Conservation (phyloP, 2,797 vertebrate genomes). For the Hylomyscus alleni region DNA sequence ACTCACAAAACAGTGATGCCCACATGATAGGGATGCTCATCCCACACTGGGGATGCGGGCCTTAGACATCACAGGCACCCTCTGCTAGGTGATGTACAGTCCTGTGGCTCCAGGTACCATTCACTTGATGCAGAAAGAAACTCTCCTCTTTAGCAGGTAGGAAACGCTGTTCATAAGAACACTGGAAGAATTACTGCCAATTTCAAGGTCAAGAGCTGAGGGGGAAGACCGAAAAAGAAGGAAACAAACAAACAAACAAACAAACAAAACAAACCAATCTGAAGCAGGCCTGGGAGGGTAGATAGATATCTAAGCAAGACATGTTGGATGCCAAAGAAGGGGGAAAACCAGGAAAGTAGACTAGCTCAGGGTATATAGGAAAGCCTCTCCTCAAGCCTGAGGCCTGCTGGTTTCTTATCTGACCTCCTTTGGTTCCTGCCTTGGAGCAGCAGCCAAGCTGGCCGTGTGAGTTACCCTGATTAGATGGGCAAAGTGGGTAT, state of each 20-base stretch:
- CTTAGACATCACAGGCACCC: accelerated
- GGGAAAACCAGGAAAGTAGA: background rate
- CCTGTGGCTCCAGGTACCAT: accelerated
- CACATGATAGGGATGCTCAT: accelerated
- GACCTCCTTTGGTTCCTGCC: background rate
- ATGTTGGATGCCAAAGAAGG: accelerated
- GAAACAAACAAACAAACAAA: background rate
- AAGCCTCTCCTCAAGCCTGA: background rate
- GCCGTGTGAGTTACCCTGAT: background rate
- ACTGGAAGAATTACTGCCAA: background rate
- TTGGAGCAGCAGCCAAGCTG: background rate
- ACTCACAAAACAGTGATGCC: background rate
- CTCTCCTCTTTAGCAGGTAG: background rate
- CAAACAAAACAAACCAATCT: background rate
- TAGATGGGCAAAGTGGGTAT: background rate
- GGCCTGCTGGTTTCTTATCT: background rate
- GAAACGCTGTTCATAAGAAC: background rate
- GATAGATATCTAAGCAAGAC: background rate
- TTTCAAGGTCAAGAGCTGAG: conserved; percentile 34
- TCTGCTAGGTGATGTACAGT: accelerated
- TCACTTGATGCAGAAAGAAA: background rate
- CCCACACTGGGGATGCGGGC: accelerated
- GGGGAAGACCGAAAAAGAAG: background rate
- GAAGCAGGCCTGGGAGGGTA: background rate
- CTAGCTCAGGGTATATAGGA: background rate